Evolutionary conservation across 37 sponge, comb jelly and placozoan species (phyloP), one percentile per base, ranked within the genome.

Genomic region (Diacarnus erythraeanus): DNA sequence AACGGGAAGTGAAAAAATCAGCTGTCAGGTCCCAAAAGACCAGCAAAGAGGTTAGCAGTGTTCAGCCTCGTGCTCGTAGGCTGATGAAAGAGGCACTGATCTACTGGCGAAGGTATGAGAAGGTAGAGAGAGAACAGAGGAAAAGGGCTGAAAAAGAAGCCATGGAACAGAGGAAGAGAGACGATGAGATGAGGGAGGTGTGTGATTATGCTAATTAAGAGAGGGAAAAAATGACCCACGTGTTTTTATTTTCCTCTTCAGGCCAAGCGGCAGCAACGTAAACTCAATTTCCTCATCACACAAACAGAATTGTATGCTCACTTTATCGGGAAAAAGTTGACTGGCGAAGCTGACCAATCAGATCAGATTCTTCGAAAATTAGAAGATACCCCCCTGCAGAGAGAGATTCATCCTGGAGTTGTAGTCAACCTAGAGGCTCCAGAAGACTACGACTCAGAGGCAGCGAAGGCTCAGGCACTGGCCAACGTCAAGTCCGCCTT

Each of bases 281-380:
- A 96, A 42, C 91, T 96, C 27, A 96, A 96, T 77, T 96, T 96
- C 69, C 84, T 96, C 27, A 96, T 96, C 77, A 96, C 97, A n/a
- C 97, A 96, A 60, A 96, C 97, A 34, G 97, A 96, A 77, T 75
- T 96, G 64, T 96, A 91, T 83, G 97, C 97, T 80, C 97, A 96
- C 72, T 96, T 96, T 80, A 91, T 96, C 83, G 88, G 89, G n/a
- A 94, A 88, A 78, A 96, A 96, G 76, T 68, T 91, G 41, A 88
- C 89, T n/a, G 84, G 85, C 6, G 89, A 87, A 22, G 68, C 71
- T 38, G 86, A 86, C 38, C 34, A 70, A 12, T 78, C 83, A 0
- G 80, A 85, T 22, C 31, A 88, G 35, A 94, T 94, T 42, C 82
- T 94, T 39, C 34, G 78, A 72, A 59, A 88, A 64, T 65, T 94